Conservation (phyloP, 2,113 vertebrate species). For the Semicossyphus pulcher region DNA sequence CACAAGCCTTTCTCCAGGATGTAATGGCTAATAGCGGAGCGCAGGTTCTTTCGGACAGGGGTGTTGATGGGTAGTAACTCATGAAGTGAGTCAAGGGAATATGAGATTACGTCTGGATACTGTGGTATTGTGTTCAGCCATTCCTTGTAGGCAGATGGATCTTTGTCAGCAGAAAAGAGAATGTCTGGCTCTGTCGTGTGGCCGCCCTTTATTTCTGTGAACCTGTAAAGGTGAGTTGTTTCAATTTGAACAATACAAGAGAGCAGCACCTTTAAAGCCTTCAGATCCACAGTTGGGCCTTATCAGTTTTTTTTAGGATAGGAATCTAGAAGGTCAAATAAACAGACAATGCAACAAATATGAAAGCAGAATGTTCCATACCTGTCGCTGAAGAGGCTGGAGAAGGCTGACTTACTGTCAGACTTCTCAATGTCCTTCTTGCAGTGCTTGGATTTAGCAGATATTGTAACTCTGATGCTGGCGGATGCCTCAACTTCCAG, state of each 20-base stretch:
- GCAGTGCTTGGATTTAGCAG: slow-evolving; percentile 71
- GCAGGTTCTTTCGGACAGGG: slow-evolving; percentile 71
- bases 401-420: slow-evolving; percentile 78
- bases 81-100: slow-evolving; percentile 85
- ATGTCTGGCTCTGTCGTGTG: slow-evolving; percentile 81
- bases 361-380: slow-evolving; percentile 9
- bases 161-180: slow-evolving; percentile 82
- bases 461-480: slow-evolving; percentile 38
- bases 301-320: too few relatives aligned
- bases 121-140: slow-evolving; percentile 81
- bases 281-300: too few relatives aligned
- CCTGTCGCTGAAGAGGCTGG: slow-evolving; percentile 84
- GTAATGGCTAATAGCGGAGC: slow-evolving; percentile 82
- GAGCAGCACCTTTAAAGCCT: too few relatives aligned
- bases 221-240: slow-evolving; percentile 46
- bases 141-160: slow-evolving; percentile 80
- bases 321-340: too few relatives aligned
- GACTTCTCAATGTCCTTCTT: slow-evolving; percentile 68
- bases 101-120: slow-evolving; percentile 84
- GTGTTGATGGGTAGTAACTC: slow-evolving; percentile 64
- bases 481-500: slow-evolving; percentile 80
- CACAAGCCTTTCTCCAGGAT: slow-evolving; percentile 80
- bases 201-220: slow-evolving; percentile 82
- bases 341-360: background rate
- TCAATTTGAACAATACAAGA: too few relatives aligned